These are phyloP conservation scores for Malurus splendens DNA, from an alignment of 2,797 vertebrate species.

Conservation along the genomic window DNA sequence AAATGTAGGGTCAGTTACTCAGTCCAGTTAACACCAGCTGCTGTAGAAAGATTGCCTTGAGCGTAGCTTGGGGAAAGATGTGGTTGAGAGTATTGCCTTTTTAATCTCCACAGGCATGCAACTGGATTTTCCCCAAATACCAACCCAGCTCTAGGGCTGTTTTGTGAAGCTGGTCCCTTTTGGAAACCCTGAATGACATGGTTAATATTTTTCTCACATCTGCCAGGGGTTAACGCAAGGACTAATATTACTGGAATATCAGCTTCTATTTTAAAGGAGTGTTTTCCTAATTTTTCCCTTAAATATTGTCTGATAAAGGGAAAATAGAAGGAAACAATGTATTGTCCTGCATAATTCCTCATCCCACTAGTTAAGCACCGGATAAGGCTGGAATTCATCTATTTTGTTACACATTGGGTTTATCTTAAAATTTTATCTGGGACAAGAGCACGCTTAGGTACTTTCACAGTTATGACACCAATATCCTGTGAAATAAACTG, in stretches of 20 bases:
- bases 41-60: neutral
- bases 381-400: neutral
- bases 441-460: neutral
- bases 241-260: neutral
- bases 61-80: neutral
- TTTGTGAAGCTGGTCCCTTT: neutral
- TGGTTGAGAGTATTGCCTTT: neutral
- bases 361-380: neutral
- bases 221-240: neutral
- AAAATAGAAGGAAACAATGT: neutral
- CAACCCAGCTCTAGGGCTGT: neutral
- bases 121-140: constrained; percentile 5
- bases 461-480: neutral
- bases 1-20: neutral
- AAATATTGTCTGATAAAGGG: neutral
- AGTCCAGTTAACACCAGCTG: neutral
- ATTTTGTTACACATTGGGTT: neutral
- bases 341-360: neutral
- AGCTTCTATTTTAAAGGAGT: neutral
- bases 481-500: neutral
- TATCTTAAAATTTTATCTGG: neutral
- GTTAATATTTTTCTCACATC: neutral
- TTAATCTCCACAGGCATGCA: neutral
- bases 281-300: neutral
- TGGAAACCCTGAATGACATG: neutral